Percentiles rank a stretch among this genome's conserved stretches.
Evolutionary conservation across 1,140 invertebrate species (phyloP).

Genomic region (Eciton burchellii): DNA sequence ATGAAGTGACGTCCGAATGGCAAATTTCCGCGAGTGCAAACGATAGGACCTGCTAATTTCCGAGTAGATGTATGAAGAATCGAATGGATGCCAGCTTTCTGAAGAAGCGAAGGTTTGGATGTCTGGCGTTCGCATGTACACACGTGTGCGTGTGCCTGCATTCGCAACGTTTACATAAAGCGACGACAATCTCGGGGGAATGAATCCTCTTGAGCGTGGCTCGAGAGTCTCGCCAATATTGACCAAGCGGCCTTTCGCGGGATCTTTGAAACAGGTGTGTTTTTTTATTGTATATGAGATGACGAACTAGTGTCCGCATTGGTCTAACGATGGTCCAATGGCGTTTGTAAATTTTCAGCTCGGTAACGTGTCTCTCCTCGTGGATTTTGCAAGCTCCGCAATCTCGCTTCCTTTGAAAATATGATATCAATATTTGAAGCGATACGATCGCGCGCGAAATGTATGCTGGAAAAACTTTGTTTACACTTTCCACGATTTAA

Average conservation of each 20-base stretch:
- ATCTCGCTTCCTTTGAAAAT: too few relatives aligned
- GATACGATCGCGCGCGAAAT: not conserved
- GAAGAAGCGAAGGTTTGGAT: not conserved
- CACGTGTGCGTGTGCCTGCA: too few relatives aligned
- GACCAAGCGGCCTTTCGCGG: not conserved
- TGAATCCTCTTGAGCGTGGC: not conserved
- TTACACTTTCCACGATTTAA: not conserved
- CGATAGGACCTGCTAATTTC: conserved; percentile 5
- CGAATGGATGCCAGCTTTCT: conserved; percentile 47
- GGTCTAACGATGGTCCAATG: not conserved
- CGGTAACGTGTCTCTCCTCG: too few relatives aligned
- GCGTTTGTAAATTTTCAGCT: not conserved
- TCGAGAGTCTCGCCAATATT: conserved; percentile 28
- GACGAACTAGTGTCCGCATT: not conserved
- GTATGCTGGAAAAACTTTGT: not conserved
- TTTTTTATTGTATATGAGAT: not conserved
- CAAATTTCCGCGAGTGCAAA: not conserved
- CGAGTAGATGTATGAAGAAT: not conserved
- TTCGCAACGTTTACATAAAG: not conserved
- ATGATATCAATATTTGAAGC: too few relatives aligned
- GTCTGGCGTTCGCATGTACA: not conserved
- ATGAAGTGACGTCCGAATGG: not conserved
- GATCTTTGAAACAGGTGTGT: not conserved
- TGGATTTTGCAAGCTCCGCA: too few relatives aligned
- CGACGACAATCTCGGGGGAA: not conserved